Base-by-base conservation (phyloP, 1,140 invertebrate species). In the Brevipalpus yothersi region DNA sequence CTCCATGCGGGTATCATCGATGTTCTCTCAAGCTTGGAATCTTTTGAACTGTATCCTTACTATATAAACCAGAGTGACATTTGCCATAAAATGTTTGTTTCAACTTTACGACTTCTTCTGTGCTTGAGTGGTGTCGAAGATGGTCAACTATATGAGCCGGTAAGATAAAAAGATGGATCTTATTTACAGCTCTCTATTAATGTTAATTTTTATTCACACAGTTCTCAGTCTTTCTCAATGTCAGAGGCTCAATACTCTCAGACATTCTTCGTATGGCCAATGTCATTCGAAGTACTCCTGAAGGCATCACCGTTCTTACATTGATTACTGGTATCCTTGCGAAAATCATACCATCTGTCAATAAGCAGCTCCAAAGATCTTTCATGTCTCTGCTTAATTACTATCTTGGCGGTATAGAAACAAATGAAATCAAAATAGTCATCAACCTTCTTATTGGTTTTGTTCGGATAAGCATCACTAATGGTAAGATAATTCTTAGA, bases 31-130 rank as follows among this genome's bases (percentile, higher is more conserved):
- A 58, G 12, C 4, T 41, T 63, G 4, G 59, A 61, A 56, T 60
- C 60, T 56, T 60, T 60, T 31, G 62, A 63, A 21, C 41, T 63
- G 45, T 63, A 61, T 56, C 59, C 62, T 11, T 61, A 56, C 56
- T 47, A 61, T 39, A 39, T 63, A 41, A 42, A 55, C 19, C 60
- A 63, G 39, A 63, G 58, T 58, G 51, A 55, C 11, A 58, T 63
- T 45, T 63, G 62, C 41, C 53, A 47, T 42, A 63, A 63, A 53
- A 58, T 63, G 47, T 60, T 62, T 47, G 47, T 58, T 9, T 15
- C 53, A 31, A 58, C 60, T 23, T 21, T 61, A 13, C 19, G 62
- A 1, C 42, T 63, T 1, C 41, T 63, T 17, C 15, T 60, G 4
- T 53, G 55, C 11, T 40, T 63, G 10, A 41, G 58, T 12, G 53